Evolutionary conservation across 2,888 invertebrate species (phyloP), one percentile per base, ranked within the genome.

Genomic region (Apamea epomidion): DNA sequence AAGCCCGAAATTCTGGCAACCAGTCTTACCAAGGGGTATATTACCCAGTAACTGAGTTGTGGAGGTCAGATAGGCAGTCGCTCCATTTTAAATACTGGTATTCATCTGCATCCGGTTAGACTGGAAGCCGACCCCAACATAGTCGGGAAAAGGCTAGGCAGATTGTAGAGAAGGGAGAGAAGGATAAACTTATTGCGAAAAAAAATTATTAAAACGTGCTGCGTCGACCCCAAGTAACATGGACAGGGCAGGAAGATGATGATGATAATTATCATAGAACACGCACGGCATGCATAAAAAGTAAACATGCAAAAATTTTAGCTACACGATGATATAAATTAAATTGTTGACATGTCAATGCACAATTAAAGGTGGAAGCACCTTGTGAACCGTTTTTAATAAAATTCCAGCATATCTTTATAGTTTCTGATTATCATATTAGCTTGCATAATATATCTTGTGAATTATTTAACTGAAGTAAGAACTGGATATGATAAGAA

Each of bases 341-440:
- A 0, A 25, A 64, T 18, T 74, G 60, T 62, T 71, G 82, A 74
- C 76, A 79, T 14, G 1, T 14, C 54, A 83, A 83, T 80, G 62
- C 73, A 85, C 80, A 82, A 68, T 72, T 68, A 32, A 67, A 70
- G 2, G 29, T 70, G 77, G 76, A 84, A 85, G 79, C 71, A 82
- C 77, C 82, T 87, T 84, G 87, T 16, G 14, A 60, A 79, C 58
- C 14, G 42, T 75, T 77, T 86, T 74, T 67, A 83, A 83, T 78
- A 37, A 78, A 85, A 84, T 82, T 78, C 69, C 54, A 75, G 48
- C 73, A 74, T 85, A 85, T 78, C 58, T 82, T 67, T 70, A 58
- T 51, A 78, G 54, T 67, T 67, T 58, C 37, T 67, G 21, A 78
- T 86, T 82, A 86, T 21, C 60, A 82, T 82, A 69, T 69, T 68